phyloP scores from a whole-genome alignment of 2,797 vertebrate species.

The Hippocampus kuda region DNA sequence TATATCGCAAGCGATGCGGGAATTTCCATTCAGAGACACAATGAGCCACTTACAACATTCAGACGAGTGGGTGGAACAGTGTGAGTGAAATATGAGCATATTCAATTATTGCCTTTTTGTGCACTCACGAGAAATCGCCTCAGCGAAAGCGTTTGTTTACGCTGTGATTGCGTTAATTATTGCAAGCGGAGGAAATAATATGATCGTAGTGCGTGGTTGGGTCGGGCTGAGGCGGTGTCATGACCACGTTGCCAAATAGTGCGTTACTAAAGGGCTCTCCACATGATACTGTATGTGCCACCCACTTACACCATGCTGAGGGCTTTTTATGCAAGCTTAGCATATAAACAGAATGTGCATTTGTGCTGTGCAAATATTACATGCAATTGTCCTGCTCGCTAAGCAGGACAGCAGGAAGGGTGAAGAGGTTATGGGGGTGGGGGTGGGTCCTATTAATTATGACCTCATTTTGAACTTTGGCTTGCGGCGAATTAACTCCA shows the following conservation, averaged over 20 bases:
- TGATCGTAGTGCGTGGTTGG: slow-evolving; percentile 7
- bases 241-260: slow-evolving; percentile 61
- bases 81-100: slow-evolving; percentile 17
- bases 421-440: slow-evolving; percentile 10
- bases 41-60: slow-evolving; percentile 16
- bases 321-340: background rate
- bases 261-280: slow-evolving; percentile 48
- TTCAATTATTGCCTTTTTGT: slow-evolving; percentile 20
- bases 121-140: background rate
- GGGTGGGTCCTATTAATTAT: slow-evolving; percentile 49
- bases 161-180: background rate
- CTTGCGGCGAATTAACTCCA: slow-evolving; percentile 46
- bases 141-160: background rate
- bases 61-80: slow-evolving; percentile 34
- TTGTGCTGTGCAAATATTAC: background rate
- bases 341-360: background rate
- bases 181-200: slow-evolving; percentile 6
- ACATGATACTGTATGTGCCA: background rate
- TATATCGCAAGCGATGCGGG: slow-evolving; percentile 28
- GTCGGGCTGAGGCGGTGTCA: slow-evolving; percentile 8
- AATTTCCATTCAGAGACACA: slow-evolving; percentile 38
- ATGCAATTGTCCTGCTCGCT: slow-evolving; percentile 1
- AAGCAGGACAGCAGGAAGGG: slow-evolving; percentile 19
- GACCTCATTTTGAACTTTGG: slow-evolving; percentile 51
- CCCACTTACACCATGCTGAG: background rate